Base-by-base conservation (phyloP, 2,113 vertebrate species). In the Syngnathoides biaculeatus region DNA sequence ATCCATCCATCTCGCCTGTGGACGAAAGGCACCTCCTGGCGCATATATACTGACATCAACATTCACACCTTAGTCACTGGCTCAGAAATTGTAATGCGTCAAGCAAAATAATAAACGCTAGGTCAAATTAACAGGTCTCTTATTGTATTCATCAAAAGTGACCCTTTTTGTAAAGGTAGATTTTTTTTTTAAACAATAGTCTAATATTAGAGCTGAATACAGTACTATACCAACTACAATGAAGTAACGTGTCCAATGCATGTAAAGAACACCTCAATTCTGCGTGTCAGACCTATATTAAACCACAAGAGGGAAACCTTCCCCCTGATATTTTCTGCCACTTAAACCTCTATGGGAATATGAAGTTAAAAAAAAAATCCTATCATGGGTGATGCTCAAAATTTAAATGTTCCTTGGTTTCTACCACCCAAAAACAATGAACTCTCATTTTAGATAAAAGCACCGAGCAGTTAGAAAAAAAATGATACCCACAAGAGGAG, bases 221-320 rank as follows among this genome's bases (percentile, higher is more conserved):
- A 43, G 30, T 35, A n/a, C n/a, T n/a, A 35, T 35, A 43, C 42
- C 14, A 12, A 43, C 42, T 14, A 43, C 42, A 43, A 43, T 14
- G 12, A 45, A 45, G 3, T n/a, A 12, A 59, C 20, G 27, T 59
- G 57, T 8, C 8, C 30, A 12, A 6, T 35, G 11, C 52, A 22
- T 22, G 11, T n/a, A 12, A 40, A 19, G 7, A 22, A 13, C 11
- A 24, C 30, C 67, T 14, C 15, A 27, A 47, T 27, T 27, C 30
- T 39, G 45, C 8, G 10, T 24, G 43, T 26, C 47, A 30, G 64
- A 24, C 48, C 45, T 27, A 1, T 8, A 39, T 65, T 30, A 47
- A 24, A 72, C 86, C 87, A 88, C 84, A 82, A 88, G 88, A 88
- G 87, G 88, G 88, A 78, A 82, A 50, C 82, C 78, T 87, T 87